Evolutionary conservation across 2,113 vertebrate species (phyloP).

Genomic region (Callaeas wilsoni): DNA sequence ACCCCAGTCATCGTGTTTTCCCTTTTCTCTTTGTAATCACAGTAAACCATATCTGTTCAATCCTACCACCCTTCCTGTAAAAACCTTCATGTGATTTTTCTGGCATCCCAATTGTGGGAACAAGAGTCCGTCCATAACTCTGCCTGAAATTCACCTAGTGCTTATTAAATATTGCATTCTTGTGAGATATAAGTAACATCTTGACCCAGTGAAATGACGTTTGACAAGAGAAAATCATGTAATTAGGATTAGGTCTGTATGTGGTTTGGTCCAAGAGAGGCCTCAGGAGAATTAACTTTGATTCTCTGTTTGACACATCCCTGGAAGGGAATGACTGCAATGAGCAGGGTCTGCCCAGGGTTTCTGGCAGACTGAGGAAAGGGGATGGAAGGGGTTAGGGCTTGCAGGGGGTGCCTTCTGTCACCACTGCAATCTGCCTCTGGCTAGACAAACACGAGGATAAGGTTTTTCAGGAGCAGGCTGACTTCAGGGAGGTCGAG

Average conservation of each 20-base stretch:
- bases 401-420: neutral
- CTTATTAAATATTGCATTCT: neutral
- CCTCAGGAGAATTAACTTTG: neutral
- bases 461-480: neutral
- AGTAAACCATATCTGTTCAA: neutral
- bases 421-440: neutral
- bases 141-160: neutral
- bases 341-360: neutral
- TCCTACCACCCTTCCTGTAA: neutral
- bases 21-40: neutral
- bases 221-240: neutral
- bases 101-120: neutral
- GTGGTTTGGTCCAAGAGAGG: neutral
- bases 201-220: neutral
- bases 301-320: neutral
- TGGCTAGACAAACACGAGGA: neutral
- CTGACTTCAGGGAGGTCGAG: neutral
- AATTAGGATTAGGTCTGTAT: neutral
- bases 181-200: neutral
- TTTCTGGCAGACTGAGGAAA: neutral
- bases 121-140: neutral
- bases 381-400: neutral
- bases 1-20: neutral
- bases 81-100: neutral
- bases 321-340: neutral